phyloP scores from a whole-genome alignment of 2,113 vertebrate genomes.

The Miniopterus natalensis region DNA sequence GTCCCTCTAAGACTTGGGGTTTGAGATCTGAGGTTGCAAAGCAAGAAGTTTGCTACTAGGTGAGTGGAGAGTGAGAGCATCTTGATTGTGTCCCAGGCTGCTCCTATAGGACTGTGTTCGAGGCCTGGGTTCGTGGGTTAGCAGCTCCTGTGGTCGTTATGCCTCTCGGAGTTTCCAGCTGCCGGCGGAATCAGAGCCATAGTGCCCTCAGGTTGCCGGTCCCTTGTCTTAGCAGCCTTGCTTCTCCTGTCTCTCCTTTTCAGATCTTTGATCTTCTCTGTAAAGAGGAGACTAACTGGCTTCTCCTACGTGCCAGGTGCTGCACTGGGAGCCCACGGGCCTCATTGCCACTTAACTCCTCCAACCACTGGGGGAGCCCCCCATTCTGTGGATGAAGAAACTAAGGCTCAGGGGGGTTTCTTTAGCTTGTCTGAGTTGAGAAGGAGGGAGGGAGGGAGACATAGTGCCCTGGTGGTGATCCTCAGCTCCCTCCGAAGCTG shows the following conservation, averaged over 20 bases:
- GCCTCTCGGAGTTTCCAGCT: not conserved
- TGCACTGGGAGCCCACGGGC: not conserved
- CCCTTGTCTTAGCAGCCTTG: not conserved
- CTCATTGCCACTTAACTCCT: not conserved
- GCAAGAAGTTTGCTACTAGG: not conserved
- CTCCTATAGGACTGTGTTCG: rapidly evolving
- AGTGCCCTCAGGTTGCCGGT: not conserved
- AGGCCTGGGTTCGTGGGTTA: not conserved
- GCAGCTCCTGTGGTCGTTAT: not conserved
- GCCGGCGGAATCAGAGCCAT: not conserved
- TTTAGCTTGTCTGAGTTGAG: not conserved
- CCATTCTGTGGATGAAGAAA: not conserved
- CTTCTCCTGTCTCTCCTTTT: not conserved
- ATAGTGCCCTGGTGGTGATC: not conserved
- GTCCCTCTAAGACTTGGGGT: not conserved
- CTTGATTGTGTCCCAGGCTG: not conserved
- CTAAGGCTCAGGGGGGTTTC: not conserved
- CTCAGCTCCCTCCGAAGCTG: not conserved
- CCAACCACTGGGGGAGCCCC: not conserved
- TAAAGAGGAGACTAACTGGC: not conserved
- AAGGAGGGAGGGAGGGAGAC: not conserved
- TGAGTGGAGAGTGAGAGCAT: not conserved
- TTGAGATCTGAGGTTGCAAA: not conserved
- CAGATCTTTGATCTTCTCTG: not conserved
- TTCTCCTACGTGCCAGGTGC: not conserved